A percentile compares a stretch with the other conserved stretches of the same genome.
Conservation (phyloP, 2,797 vertebrate genomes). For the Smutsia gigantea region DNA sequence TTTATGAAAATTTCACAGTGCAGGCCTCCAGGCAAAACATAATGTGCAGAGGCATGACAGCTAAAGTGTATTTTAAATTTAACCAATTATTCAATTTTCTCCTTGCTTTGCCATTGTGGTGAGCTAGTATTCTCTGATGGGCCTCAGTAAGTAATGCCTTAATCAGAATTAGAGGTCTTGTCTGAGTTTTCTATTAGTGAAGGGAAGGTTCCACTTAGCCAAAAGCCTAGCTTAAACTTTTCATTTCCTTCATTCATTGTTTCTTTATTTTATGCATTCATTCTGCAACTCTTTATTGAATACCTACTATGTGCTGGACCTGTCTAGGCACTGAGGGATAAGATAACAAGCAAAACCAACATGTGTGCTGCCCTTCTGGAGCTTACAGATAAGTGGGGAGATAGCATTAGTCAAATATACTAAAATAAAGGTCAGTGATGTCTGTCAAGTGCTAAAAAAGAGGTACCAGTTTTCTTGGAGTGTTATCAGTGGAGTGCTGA, state of each 20-base stretch:
- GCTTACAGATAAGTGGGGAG: not conserved
- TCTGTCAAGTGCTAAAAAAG: not conserved
- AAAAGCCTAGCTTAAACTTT: not conserved
- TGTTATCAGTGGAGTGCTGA: not conserved
- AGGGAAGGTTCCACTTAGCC: not conserved
- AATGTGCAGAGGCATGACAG: not conserved
- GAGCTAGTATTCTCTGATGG: not conserved
- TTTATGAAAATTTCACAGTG: not conserved
- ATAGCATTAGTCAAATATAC: not conserved
- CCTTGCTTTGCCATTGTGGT: not conserved
- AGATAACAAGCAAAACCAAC: not conserved
- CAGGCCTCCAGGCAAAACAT: slow-evolving; percentile 2
- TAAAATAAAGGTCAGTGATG: not conserved
- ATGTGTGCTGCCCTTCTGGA: not conserved
- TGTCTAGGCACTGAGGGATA: not conserved
- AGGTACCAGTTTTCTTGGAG: not conserved
- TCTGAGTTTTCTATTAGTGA: not conserved
- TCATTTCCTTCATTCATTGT: not conserved
- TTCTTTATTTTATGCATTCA: not conserved
- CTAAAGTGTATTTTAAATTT: slow-evolving; percentile 46
- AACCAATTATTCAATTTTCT: slow-evolving; percentile 26
- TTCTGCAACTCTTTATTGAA: not conserved
- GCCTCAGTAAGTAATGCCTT: not conserved
- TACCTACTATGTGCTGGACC: not conserved
- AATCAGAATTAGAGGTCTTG: not conserved